Evolutionary conservation across 2,113 vertebrate species (phyloP), one percentile per base, ranked within the genome.

Genomic region (Herpailurus yagouaroundi): DNA sequence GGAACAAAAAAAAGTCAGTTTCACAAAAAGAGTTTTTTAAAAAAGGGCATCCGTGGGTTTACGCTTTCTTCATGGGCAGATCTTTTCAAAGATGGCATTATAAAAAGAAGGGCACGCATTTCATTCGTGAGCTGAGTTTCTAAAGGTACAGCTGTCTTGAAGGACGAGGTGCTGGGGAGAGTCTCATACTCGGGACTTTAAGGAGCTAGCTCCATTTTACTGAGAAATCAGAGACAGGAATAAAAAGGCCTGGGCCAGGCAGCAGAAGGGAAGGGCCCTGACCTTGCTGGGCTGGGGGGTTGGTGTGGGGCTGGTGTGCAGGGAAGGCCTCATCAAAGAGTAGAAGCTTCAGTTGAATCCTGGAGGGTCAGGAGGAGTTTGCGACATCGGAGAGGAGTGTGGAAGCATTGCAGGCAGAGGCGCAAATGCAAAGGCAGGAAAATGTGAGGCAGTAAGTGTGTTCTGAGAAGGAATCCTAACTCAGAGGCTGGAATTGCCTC

Each of bases 11-110:
- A 14, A 27, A 68, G 83, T 4, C 55, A 1, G 55, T 87, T 96
- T 95, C 85, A 89, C 45, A 80, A 66, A 95, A 79, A 23, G n/a
- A 33, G 16, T 82, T 94, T 89, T 89, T 71, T 81, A 38, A 91
- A 68, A 86, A 89, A 95, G 50, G 79, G 48, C 71, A 18, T 38
- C 74, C 41, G 3, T 85, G 77, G 48, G 10, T 79, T 74, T 92
- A 14, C 79, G 90, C 57, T 83, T 96, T 89, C 69, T 80, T 60
- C 1, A 1, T 4, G 45, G 33, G 50, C 7, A 41, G 64, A n/a
- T 50, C 41, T 88, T 73, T 60, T 60, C 31, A 81, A 45, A 96
- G 69, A 74, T 14, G 77, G 50, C 10, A 7, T 73, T 74, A 1
- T 38, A 48, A 38, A 60, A 64, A 85, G 90, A 73, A 73, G 60